These are phyloP conservation scores for Sandelia bainsii DNA, from an alignment of 2,797 vertebrate genomes.

Conservation along the genomic window DNA sequence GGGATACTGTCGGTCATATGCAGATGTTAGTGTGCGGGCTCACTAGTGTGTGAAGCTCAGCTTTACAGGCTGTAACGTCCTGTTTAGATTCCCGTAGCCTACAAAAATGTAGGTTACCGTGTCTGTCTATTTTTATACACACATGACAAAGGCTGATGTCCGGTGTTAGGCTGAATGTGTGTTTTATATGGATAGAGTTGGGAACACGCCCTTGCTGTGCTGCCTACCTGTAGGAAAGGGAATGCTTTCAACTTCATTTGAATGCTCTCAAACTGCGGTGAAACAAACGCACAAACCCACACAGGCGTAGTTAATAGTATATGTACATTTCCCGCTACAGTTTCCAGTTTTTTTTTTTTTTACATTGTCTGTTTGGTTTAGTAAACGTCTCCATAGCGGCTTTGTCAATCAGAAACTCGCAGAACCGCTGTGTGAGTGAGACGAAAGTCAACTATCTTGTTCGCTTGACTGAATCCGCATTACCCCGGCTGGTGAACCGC, in stretches of 20 bases:
- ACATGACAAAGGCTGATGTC: slow-evolving; percentile 14
- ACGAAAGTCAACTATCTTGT: slow-evolving; percentile 57
- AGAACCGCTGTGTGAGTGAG: background rate
- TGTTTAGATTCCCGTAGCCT: slow-evolving; percentile 31
- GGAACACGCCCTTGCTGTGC: slow-evolving; percentile 73
- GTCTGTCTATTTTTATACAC: background rate
- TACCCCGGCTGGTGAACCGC: slow-evolving; percentile 53
- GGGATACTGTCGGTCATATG: slow-evolving; percentile 33
- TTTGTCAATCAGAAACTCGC: slow-evolving; percentile 5
- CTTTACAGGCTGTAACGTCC: slow-evolving; percentile 30
- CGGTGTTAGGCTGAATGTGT: slow-evolving; percentile 10
- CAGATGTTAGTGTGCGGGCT: slow-evolving; percentile 61
- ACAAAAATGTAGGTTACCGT: slow-evolving; percentile 24
- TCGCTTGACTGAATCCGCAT: slow-evolving; percentile 55
- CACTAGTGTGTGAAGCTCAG: slow-evolving; percentile 46
- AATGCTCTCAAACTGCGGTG: slow-evolving; percentile 61
- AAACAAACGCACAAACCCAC: slow-evolving; percentile 4
- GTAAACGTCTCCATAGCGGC: background rate
- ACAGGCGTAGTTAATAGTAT: background rate
- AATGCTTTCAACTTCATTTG: slow-evolving; percentile 66
- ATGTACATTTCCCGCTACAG: background rate
- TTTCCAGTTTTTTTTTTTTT: slow-evolving; percentile 16
- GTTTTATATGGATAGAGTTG: slow-evolving; percentile 28
- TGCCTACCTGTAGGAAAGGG: slow-evolving; percentile 69
- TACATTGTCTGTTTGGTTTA: background rate